phyloP scores from a whole-genome alignment of 2,888 invertebrate genomes.

The Argyresthia albistria region DNA sequence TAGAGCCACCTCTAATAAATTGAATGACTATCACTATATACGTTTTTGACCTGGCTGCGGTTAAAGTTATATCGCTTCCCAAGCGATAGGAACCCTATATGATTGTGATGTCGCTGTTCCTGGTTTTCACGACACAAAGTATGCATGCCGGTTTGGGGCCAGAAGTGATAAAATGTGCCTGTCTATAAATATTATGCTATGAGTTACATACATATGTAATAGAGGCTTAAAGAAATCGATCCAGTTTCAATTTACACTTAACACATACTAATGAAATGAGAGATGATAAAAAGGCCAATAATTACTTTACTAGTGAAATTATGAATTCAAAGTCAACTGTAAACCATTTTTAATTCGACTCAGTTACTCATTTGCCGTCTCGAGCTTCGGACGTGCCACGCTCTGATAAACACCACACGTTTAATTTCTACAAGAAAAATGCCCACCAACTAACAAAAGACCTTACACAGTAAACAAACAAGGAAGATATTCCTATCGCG shows the following conservation, averaged over 20 bases:
- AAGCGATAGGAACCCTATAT: too few species aligned
- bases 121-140: too few species aligned
- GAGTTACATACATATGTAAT: too few species aligned
- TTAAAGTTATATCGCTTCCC: too few species aligned
- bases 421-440: conserved; percentile 51
- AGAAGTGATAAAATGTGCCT: too few species aligned
- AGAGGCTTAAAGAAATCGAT: too few species aligned
- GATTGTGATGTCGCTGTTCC: too few species aligned
- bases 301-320: conserved; percentile 18
- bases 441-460: conserved; percentile 28
- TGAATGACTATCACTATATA: too few species aligned
- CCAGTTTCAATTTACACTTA: not conserved
- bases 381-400: conserved; percentile 44
- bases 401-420: conserved; percentile 56
- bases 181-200: too few species aligned
- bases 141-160: too few species aligned
- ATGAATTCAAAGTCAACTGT: conserved; percentile 39
- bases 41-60: too few species aligned
- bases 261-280: not conserved
- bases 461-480: conserved; percentile 37
- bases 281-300: not conserved
- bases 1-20: too few species aligned
- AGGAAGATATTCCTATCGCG: conserved; percentile 40
- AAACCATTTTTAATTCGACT: conserved; percentile 55
- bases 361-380: conserved; percentile 50